Conservation (phyloP, 2,113 vertebrate species). For the Coturnix japonica region DNA sequence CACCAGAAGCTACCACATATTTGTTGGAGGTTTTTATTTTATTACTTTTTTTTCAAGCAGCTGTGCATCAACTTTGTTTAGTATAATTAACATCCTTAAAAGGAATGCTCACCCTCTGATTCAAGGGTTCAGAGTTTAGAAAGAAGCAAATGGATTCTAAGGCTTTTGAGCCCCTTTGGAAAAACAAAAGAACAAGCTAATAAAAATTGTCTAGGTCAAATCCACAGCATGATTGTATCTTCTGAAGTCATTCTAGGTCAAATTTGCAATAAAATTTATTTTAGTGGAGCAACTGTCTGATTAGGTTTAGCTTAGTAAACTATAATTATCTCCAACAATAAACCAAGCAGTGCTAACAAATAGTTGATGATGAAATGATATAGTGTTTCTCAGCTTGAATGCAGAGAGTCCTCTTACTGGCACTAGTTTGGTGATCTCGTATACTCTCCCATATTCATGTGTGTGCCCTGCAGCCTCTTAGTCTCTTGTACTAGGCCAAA, state of each 20-base stretch:
- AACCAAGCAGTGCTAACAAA: not conserved
- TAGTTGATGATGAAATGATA: not conserved
- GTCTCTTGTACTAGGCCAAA: not conserved
- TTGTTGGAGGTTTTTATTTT: not conserved
- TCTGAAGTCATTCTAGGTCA: not conserved
- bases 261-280: not conserved
- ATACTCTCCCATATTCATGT: not conserved
- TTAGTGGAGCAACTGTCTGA: not conserved
- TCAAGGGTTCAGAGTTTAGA: not conserved
- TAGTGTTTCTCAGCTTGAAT: not conserved
- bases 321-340: not conserved
- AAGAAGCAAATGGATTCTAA: conserved; percentile 9
- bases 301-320: not conserved
- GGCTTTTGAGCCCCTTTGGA: not conserved
- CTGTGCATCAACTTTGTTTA: not conserved
- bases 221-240: not conserved
- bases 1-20: not conserved
- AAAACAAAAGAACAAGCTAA: conserved; percentile 10
- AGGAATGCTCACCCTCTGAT: not conserved
- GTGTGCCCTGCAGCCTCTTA: not conserved
- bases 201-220: not conserved
- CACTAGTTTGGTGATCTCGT: not conserved
- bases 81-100: not conserved
- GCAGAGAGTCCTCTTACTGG: not conserved
- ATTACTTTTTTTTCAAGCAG: not conserved